Evolutionary conservation across 2,113 vertebrate genomes (phyloP).

Genomic region (Pseudorhombus dupliciocellatus): DNA sequence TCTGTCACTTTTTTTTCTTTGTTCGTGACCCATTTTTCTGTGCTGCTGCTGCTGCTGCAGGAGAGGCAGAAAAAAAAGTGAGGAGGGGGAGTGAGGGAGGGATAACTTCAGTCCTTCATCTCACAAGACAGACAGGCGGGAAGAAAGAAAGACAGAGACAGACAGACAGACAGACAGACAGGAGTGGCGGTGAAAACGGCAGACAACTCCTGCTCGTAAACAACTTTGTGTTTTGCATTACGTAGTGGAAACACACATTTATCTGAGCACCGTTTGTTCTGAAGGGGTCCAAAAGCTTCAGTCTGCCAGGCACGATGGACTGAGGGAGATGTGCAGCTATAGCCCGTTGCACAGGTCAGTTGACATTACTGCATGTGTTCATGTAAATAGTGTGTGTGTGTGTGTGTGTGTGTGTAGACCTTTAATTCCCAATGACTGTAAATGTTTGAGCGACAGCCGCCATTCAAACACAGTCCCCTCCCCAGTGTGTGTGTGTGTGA

Average conservation of each 20-base stretch:
- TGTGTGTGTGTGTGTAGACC: background rate
- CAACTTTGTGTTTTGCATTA: slow-evolving; percentile 50
- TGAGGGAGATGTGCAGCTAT: slow-evolving; percentile 16
- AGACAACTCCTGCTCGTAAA: slow-evolving; percentile 45
- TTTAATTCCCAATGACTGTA: background rate
- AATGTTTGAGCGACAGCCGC: slow-evolving; percentile 36
- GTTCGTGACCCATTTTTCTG: slow-evolving; percentile 75
- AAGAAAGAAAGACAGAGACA: slow-evolving; percentile 21
- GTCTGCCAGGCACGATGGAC: background rate
- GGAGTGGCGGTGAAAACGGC: slow-evolving; percentile 25
- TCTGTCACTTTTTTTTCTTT: slow-evolving; percentile 69
- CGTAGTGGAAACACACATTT: slow-evolving; percentile 33
- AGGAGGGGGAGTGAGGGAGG: slow-evolving; percentile 37
- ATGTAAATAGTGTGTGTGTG: background rate
- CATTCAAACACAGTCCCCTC: slow-evolving; percentile 34
- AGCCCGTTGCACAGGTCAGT: slow-evolving; percentile 4
- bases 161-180: slow-evolving; percentile 28
- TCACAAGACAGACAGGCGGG: slow-evolving; percentile 41
- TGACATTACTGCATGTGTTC: background rate
- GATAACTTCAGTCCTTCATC: slow-evolving; percentile 59
- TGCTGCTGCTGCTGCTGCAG: slow-evolving; percentile 48
- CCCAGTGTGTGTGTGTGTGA: slow-evolving; percentile 14
- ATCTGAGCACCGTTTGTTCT: slow-evolving; percentile 23
- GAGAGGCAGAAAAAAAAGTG: slow-evolving; percentile 39
- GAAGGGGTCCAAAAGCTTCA: slow-evolving; percentile 10